These are phyloP conservation scores for Acrossocheilus fasciatus DNA, from an alignment of 2,797 vertebrate species.

Conservation along the genomic window DNA sequence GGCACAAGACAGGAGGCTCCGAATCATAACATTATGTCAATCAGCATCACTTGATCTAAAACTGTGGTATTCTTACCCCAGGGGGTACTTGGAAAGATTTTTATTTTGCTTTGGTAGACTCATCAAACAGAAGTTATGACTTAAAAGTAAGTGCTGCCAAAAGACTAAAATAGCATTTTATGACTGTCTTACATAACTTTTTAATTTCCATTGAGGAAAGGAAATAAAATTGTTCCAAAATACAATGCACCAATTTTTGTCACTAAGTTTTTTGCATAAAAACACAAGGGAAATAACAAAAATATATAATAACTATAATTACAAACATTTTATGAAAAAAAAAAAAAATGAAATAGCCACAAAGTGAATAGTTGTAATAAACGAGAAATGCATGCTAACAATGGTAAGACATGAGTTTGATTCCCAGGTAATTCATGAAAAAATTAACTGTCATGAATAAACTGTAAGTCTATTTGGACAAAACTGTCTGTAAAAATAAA, in stretches of 20 bases:
- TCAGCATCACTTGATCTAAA: conserved; percentile 22
- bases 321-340: too few species aligned
- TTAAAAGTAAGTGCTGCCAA: not conserved
- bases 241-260: not conserved
- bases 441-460: not conserved
- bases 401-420: not conserved
- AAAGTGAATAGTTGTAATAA: not conserved
- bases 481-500: not conserved
- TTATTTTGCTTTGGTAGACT: not conserved
- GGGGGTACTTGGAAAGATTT: not conserved
- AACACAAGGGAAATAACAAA: not conserved
- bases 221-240: not conserved
- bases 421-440: not conserved
- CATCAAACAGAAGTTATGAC: not conserved
- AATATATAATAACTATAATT: too few species aligned
- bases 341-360: not conserved
- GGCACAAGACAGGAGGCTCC: not conserved
- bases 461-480: not conserved
- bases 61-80: not conserved
- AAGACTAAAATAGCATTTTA: not conserved
- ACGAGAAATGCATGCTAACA: not conserved
- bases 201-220: not conserved
- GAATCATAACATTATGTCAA: conserved; percentile 8
- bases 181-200: conserved; percentile 3
- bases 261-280: not conserved